Percentiles rank a stretch among this genome's conserved stretches.
phyloP scores from a whole-genome alignment of 53 echinoderm and acorn worm species.

The Stichopus horrens region DNA sequence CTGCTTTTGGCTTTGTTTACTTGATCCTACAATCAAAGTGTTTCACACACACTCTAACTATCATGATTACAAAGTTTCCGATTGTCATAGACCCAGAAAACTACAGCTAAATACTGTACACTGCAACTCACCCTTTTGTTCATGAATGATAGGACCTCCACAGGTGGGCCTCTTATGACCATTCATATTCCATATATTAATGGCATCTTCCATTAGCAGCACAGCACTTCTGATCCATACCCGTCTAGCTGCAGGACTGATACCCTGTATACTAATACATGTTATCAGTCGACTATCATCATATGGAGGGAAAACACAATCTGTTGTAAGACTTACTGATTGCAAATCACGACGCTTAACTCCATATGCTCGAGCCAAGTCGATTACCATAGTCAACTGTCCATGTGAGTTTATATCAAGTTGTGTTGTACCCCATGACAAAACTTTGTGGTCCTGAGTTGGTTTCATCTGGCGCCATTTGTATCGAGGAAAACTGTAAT shows the following conservation, averaged over 20 bases:
- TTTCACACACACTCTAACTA: not conserved
- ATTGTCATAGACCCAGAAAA: not conserved
- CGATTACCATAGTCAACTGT: constrained; percentile 81
- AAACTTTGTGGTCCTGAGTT: not conserved
- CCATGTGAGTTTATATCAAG: constrained; percentile 57
- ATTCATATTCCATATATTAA: constrained; percentile 82
- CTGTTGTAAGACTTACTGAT: constrained; percentile 78
- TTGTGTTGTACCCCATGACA: constrained; percentile 22
- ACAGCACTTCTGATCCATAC: constrained; percentile 55
- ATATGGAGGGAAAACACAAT: constrained; percentile 87
- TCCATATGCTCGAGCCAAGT: constrained; percentile 65
- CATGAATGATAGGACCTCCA: constrained; percentile 43
- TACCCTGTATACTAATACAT: constrained; percentile 78
- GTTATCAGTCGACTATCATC: constrained; percentile 89
- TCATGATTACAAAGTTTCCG: not conserved
- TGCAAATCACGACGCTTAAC: constrained; percentile 66
- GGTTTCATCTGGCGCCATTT: constrained; percentile 50
- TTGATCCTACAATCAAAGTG: not conserved
- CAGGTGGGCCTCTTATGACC: constrained; percentile 66
- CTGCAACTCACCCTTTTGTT: constrained; percentile 33
- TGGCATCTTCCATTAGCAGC: constrained; percentile 72
- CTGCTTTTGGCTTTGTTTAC: not conserved
- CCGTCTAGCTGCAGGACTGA: constrained; percentile 59
- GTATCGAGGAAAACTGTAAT: constrained; percentile 47
- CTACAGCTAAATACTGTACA: not conserved